phyloP scores from a whole-genome alignment of 2,888 invertebrate genomes.

The Xestia ashworthii region DNA sequence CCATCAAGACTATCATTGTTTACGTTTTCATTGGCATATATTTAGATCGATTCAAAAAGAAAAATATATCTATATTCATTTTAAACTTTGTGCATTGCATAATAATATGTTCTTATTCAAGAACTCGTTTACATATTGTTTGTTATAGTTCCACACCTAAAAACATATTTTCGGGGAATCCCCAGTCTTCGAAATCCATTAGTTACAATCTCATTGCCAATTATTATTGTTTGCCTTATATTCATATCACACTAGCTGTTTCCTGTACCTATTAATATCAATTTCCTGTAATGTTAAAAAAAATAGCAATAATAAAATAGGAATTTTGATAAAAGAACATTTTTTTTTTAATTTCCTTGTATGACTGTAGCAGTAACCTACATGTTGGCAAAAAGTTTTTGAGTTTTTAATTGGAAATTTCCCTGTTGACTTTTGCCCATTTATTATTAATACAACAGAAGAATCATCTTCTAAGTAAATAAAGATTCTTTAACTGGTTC shows the following conservation, averaged over 20 bases:
- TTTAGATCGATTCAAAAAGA: not conserved
- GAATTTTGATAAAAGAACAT: not conserved
- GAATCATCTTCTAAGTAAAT: not conserved
- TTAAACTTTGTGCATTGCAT: too few species aligned
- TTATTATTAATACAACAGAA: not conserved
- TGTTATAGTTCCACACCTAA: not conserved
- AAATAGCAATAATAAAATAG: not conserved
- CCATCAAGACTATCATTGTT: conserved; percentile 43
- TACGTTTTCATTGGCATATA: conserved; percentile 12
- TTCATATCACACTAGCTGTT: not conserved
- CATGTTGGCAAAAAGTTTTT: not conserved
- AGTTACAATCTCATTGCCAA: too few species aligned
- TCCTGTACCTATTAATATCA: not conserved
- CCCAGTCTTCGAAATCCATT: not conserved
- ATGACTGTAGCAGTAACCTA: not conserved
- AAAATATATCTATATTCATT: not conserved
- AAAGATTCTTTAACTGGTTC: not conserved
- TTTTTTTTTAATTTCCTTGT: not conserved
- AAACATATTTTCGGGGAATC: not conserved
- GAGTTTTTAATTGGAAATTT: not conserved
- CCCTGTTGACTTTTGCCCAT: not conserved
- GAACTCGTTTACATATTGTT: not conserved
- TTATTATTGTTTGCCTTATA: not conserved
- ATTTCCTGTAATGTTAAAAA: conserved; percentile 1
- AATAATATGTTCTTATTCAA: not conserved